Percentiles rank a stretch among this genome's conserved stretches.
These are phyloP conservation scores for Ammodytes marinus DNA, from an alignment of 2,113 vertebrate species.

Conservation along the genomic window DNA sequence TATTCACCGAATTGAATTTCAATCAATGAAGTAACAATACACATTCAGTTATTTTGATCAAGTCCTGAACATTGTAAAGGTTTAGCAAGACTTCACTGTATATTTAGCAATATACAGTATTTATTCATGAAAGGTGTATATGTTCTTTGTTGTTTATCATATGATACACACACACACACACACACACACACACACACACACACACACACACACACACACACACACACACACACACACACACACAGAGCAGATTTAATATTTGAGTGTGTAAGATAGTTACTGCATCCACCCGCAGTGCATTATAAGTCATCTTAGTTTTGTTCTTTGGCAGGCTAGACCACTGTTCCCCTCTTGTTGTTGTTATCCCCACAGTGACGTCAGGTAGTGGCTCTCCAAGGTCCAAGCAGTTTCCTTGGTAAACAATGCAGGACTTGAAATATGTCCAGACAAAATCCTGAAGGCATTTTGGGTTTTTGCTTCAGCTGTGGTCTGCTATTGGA, in stretches of 20 bases:
- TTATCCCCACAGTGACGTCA: constrained; percentile 29
- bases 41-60: not conserved
- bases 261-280: not conserved
- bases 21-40: not conserved
- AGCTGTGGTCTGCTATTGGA: constrained; percentile 2
- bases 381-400: constrained; percentile 39
- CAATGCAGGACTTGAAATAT: constrained; percentile 43
- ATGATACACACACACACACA: not conserved
- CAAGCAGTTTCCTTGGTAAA: constrained; percentile 23
- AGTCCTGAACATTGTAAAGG: not conserved
- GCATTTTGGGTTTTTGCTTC: constrained; percentile 30
- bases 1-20: constrained; percentile 27
- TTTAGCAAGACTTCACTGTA: not conserved
- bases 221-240: not conserved
- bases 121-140: constrained; percentile 15
- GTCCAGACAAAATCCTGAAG: constrained; percentile 29
- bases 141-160: constrained; percentile 1
- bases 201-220: no score
- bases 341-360: constrained; percentile 29
- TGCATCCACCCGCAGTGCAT: constrained; percentile 14
- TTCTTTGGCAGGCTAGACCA: constrained; percentile 24
- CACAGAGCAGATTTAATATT: not conserved
- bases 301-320: constrained; percentile 17
- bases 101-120: not conserved
- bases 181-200: no score